phyloP scores from a whole-genome alignment of 2,888 invertebrate species.

The Proisotoma minuta region DNA sequence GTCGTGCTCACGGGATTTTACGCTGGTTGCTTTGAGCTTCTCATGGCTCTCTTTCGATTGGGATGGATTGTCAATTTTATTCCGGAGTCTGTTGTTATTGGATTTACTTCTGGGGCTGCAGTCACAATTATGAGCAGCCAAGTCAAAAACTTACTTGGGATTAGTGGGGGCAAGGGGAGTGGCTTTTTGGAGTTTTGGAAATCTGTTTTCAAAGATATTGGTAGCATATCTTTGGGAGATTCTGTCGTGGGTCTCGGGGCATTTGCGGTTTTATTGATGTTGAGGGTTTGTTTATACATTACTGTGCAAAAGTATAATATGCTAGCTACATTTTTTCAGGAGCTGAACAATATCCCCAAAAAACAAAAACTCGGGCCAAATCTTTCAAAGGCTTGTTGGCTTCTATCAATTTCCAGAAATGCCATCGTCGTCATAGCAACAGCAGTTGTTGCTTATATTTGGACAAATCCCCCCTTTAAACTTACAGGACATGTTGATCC shows the following conservation, averaged over 20 bases:
- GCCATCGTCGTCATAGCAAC: slow-evolving; percentile 68
- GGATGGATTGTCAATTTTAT: slow-evolving; percentile 85
- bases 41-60: slow-evolving; percentile 41
- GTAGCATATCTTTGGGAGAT: slow-evolving; percentile 28
- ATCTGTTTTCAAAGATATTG: slow-evolving; percentile 31
- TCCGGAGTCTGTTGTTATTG: slow-evolving; percentile 81
- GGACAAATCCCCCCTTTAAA: slow-evolving; percentile 63
- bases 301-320: no score
- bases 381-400: slow-evolving; percentile 65
- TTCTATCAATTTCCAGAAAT: slow-evolving; percentile 71
- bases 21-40: slow-evolving; percentile 40
- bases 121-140: slow-evolving; percentile 30
- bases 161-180: slow-evolving; percentile 27
- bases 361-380: no score
- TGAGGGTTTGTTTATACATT: slow-evolving; percentile 63
- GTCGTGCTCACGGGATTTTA: slow-evolving; percentile 42
- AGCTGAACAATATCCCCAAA: no score
- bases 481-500: slow-evolving; percentile 55
- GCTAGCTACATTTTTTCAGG: no score
- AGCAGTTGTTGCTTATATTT: slow-evolving; percentile 59
- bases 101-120: slow-evolving; percentile 61
- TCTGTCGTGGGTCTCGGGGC: slow-evolving; percentile 55
- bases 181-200: slow-evolving; percentile 42
- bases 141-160: slow-evolving; percentile 26
- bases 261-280: slow-evolving; percentile 65